phyloP scores from a whole-genome alignment of 2,888 invertebrate genomes.

The Lydus trimaculatus region DNA sequence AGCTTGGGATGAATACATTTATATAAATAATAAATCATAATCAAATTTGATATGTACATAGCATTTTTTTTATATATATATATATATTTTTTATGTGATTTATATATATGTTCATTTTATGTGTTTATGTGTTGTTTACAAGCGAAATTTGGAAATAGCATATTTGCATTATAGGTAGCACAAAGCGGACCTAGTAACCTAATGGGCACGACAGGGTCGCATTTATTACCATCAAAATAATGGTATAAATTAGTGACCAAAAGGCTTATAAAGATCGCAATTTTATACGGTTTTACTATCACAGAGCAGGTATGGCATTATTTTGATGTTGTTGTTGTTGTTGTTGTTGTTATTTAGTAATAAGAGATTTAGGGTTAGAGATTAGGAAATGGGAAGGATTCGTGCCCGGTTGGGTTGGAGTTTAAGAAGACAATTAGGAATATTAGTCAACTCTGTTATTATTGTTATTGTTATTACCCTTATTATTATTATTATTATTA shows the following conservation, averaged over 20 bases:
- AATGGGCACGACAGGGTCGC: constrained; percentile 18
- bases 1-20: constrained; percentile 6
- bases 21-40: constrained; percentile 10
- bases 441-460: constrained; percentile 7
- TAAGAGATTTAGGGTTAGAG: background rate
- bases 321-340: constrained; percentile 11
- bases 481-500: background rate
- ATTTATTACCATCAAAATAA: constrained; percentile 11
- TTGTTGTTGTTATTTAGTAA: background rate
- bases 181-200: constrained; percentile 21
- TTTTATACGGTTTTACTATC: constrained; percentile 19
- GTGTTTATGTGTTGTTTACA: background rate
- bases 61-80: background rate
- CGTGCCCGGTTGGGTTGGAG: constrained; percentile 17
- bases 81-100: background rate
- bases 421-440: constrained; percentile 9
- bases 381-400: constrained; percentile 13
- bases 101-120: background rate
- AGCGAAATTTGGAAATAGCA: constrained; percentile 8
- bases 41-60: constrained; percentile 28
- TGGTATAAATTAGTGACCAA: background rate
- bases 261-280: constrained; percentile 11
- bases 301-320: constrained; percentile 18
- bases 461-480: background rate
- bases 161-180: constrained; percentile 20